phyloP scores from a whole-genome alignment of 2,113 vertebrate genomes.

The Cynocephalus volans region DNA sequence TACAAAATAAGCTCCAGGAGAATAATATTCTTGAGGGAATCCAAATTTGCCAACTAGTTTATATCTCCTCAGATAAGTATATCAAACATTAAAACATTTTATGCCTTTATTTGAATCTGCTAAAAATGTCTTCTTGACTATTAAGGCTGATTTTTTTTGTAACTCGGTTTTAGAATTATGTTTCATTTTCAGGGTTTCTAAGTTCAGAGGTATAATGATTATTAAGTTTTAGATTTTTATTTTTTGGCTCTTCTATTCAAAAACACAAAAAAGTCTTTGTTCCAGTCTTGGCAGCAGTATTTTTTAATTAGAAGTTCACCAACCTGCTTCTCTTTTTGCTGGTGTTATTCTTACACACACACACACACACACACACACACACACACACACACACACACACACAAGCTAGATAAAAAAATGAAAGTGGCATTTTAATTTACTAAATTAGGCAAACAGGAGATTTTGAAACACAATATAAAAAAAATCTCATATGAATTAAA shows the following conservation, averaged over 20 bases:
- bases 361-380: no score
- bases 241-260: constrained; percentile 22
- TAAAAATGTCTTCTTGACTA: constrained; percentile 32
- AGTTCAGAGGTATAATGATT: neutral
- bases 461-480: constrained; percentile 37
- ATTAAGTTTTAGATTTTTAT: constrained; percentile 12
- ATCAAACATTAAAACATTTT: constrained; percentile 13
- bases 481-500: neutral
- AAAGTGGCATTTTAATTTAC: constrained; percentile 56
- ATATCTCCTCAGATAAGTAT: neutral
- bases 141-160: constrained; percentile 17
- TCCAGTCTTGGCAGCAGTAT: neutral
- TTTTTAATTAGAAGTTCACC: constrained; percentile 37
- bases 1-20: constrained; percentile 19
- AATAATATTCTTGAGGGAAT: constrained; percentile 39
- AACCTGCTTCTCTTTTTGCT: constrained; percentile 7
- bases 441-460: constrained; percentile 34
- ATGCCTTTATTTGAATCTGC: neutral
- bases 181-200: constrained; percentile 16
- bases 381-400: neutral
- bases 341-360: constrained; percentile 36
- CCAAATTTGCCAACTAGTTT: neutral
- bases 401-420: constrained; percentile 48
- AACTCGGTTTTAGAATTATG: constrained; percentile 30
- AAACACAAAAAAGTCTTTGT: constrained; percentile 49